Base-by-base conservation (phyloP, 2,797 vertebrate species). In the Petrocephalus sullivani region DNA sequence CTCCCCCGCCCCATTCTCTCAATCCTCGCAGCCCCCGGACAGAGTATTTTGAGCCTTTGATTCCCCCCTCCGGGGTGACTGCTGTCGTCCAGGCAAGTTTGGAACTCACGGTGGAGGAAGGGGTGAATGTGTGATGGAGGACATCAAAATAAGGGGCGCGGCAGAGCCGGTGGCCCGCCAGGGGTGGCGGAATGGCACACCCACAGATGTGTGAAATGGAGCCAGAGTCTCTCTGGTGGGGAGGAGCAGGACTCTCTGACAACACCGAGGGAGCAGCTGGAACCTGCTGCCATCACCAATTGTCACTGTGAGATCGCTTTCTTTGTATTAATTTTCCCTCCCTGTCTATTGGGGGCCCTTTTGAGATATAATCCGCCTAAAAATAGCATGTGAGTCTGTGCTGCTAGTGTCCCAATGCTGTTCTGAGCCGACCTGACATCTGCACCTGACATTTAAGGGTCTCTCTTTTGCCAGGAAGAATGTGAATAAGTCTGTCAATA, bases 171-270 rank as follows among this genome's bases (percentile, higher is more conserved):
- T 90, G 92, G 93, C 93, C 93, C 94, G 92, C 92, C 89, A 93
- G 95, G 93, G 95, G 91, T 90, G 91, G 91, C 91, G 86, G 92
- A 95, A 96, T 96, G 92, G 94, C 93, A 96, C 96, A 96, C 95
- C 95, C 95, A 91, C 81, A 82, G 92, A 96, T 92, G 95, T 96
- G 96, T 94, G 94, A 96, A 96, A 94, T 94, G 92, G 94, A 94
- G 92, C 94, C 95, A 95, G 94, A 94, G 92, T 95, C 93, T 92
- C 90, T 84, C 88, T 88, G 75, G 89, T 75, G 90, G 89, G 92
- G 91, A 88, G 91, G 89, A 86, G 78, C 82, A 4, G 87, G 90
- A 91, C 90, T 87, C 90, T 93, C 87, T 89, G 91, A 91, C 91
- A 88, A 92, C 90, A 88, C 91, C 90, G 90, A 87, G 91, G 92